These are phyloP conservation scores for Drosophila kambysellisi DNA, from an alignment of 2,888 invertebrate species.

Conservation along the genomic window DNA sequence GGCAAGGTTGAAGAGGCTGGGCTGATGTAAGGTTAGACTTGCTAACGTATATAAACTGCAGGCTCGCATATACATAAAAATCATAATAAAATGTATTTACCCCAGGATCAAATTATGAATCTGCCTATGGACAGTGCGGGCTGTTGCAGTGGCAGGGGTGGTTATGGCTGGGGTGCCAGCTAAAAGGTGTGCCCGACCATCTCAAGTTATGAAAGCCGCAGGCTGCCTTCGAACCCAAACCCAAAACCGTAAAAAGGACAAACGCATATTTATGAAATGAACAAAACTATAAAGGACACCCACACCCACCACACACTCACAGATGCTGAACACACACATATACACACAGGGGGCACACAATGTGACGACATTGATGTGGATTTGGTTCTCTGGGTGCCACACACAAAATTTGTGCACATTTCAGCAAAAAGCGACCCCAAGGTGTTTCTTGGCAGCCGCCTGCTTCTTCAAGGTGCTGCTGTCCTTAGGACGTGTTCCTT, in stretches of 20 bases:
- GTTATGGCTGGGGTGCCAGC: slow-evolving; percentile 25
- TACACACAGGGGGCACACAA: slow-evolving; percentile 46
- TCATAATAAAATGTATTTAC: slow-evolving; percentile 84
- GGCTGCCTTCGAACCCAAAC: slow-evolving; percentile 49
- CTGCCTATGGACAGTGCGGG: slow-evolving; percentile 68
- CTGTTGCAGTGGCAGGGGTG: slow-evolving; percentile 22
- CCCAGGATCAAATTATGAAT: slow-evolving; percentile 84
- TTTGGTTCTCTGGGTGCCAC: slow-evolving; percentile 57
- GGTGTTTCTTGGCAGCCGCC: slow-evolving; percentile 60
- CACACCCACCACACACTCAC: slow-evolving; percentile 30
- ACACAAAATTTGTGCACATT: slow-evolving; percentile 80
- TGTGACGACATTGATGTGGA: slow-evolving; percentile 78
- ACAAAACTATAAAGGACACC: slow-evolving; percentile 76
- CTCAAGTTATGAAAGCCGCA: slow-evolving; percentile 74
- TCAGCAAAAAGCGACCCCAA: slow-evolving; percentile 76
- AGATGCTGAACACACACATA: slow-evolving; percentile 19
- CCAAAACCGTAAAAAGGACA: slow-evolving; percentile 69
- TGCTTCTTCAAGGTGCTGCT: slow-evolving; percentile 50
- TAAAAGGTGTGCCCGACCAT: slow-evolving; percentile 74
- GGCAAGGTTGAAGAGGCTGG: slow-evolving; percentile 55
- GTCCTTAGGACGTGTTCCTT: slow-evolving; percentile 54
- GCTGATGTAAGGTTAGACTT: slow-evolving; percentile 34
- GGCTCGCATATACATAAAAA: slow-evolving; percentile 77
- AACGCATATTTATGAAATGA: slow-evolving; percentile 80
- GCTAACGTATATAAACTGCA: slow-evolving; percentile 69